Base-by-base conservation (phyloP, 2,113 vertebrate genomes). In the Addax nasomaculatus region DNA sequence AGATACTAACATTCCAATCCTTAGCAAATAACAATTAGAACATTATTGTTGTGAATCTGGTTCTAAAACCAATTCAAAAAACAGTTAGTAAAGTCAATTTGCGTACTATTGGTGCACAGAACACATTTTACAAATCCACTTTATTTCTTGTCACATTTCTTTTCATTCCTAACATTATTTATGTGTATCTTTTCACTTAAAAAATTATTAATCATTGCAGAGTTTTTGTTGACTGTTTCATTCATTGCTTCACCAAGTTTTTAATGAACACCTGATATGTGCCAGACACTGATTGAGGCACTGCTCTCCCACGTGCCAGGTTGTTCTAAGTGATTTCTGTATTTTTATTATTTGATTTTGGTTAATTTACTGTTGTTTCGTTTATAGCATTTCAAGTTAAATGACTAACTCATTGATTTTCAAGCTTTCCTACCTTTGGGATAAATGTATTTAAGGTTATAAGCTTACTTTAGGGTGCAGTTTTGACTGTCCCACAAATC, bases 301-400 rank as follows among this genome's bases (percentile, higher is more conserved):
- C 47, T 55, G 13, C 49, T 81, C 36, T 58, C 36, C 79, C 45
- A 36, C 0, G 0, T 43, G 45, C 16, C 8, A 23, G 36, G 16
- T 2, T 87, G 16, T 57, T 64, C 33, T 58, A 86, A 39, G 45
- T 2, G 11, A 76, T 78, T 88, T 91, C 76, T 78, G 2, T 19
- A 30, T 57, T 87, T 79, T 73, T 51, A 49, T 11, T 30, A 30
- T 43, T 80, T 81, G 43, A 53, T 76, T 67, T 87, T 51, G 14
- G 27, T 80, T 85, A 92, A 93, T 53, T 81, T 81, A 57, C 15
- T 83, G 21, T 43, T 94, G 84, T 81, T 83, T 84, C 13, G 23
- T 95, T 88, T 14, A 47, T 19, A 93, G 43, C 19, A 30, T 93
- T 95, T 83, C 83, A 89, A 81, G 57, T 89, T 58, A 93, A 95